Base-by-base conservation (phyloP, 1,140 invertebrate species). In the Bombus picipes region DNA sequence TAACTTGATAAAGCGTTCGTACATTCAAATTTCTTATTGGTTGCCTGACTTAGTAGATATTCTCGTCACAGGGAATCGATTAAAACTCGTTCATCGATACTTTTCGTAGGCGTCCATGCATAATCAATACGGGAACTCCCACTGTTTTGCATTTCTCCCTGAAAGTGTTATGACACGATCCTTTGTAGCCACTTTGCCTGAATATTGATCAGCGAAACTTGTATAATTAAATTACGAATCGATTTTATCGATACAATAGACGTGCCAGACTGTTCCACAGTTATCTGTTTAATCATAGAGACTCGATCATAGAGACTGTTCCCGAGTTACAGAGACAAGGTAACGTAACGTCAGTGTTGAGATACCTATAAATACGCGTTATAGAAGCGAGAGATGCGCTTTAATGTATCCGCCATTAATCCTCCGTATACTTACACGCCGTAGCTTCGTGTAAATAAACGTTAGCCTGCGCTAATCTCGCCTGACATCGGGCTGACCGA, bases 301-400 rank as follows among this genome's bases (percentile, higher is more conserved):
- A 53, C 47, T 53, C 18, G 47, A 53, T 53, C 47, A 53, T 22
- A 53, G 18, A 53, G 18, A 53, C 47, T 53, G 59, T 28, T 4
- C 10, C 28, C 25, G 28, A n/a, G 59, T n/a, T 62, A n/a, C 28
- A 62, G 59, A 62, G 28, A 53, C 12, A 25, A 9, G 15, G 1
- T 37, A 34, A 22, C 28, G n/a, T 28, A 37, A 25, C 32, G 43
- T 39, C 18, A 59, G 9, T 32, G 9, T 34, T n/a, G 59, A 78
- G 62, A 66, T 53, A 43, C 37, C 78, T 81, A 81, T 81, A 81
- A 81, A 81, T 81, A 73, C 68, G 34, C 47, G 47, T 8, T 76
- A 2, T 53, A 47, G 28, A n/a, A 47, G 18, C 32, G 15, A 57
- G 34, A 76, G 53, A 28, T 9, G 22, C 43, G 74, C 47, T 71